Conservation (phyloP, 2,797 vertebrate species). For the Prionace glauca region DNA sequence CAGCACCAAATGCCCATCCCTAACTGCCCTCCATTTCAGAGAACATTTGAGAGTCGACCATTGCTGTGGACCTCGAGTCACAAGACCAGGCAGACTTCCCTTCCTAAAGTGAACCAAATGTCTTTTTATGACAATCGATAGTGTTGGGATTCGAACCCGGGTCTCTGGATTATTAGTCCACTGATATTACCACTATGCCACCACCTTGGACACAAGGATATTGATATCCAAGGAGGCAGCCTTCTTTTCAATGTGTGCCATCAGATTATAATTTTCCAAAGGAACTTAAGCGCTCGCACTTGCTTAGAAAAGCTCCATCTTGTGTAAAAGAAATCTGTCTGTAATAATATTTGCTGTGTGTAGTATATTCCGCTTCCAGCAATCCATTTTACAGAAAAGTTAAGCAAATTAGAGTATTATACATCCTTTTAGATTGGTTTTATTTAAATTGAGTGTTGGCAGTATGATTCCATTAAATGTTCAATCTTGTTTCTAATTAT, state of each 20-base stretch:
- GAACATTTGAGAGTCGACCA: too few relatives aligned
- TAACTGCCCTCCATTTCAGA: too few relatives aligned
- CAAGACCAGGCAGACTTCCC: too few relatives aligned
- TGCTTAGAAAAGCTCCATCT: background rate
- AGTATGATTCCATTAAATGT: background rate
- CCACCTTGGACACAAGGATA: background rate
- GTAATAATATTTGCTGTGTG: background rate
- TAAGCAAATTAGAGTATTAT: background rate
- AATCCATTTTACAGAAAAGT: background rate
- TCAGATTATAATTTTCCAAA: background rate
- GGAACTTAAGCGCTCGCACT: background rate
- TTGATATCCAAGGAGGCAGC: background rate
- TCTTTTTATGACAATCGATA: too few relatives aligned
- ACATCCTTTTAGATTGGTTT: background rate
- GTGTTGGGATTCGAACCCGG: too few relatives aligned
- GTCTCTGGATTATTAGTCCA: too few relatives aligned
- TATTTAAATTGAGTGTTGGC: background rate
- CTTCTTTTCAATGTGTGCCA: background rate
- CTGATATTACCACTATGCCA: too few relatives aligned
- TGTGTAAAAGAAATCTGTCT: background rate
- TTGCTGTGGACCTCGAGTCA: too few relatives aligned
- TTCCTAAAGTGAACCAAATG: too few relatives aligned
- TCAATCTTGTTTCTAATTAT: background rate
- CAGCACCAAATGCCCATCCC: too few relatives aligned
- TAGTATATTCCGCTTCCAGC: background rate